A percentile compares a stretch with the other conserved stretches of the same genome.
phyloP scores from a whole-genome alignment of 1,140 invertebrate species.

The Drosophila sulfurigaster region DNA sequence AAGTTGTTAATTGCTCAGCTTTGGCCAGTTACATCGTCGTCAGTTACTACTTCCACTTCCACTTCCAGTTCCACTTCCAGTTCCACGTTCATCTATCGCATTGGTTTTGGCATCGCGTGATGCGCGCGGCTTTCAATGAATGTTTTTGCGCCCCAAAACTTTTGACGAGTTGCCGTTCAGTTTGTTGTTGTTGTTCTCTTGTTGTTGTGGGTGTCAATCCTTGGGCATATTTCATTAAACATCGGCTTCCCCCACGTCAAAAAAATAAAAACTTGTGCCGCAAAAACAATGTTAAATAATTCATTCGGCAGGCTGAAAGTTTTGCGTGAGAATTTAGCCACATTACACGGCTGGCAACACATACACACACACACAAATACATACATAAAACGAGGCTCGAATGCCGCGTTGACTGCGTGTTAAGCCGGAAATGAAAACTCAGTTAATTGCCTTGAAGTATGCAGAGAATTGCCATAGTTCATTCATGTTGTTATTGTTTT shows the following conservation, averaged over 20 bases:
- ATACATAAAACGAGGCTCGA: neutral
- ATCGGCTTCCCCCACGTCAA: neutral
- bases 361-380: neutral
- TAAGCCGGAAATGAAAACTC: constrained; percentile 78
- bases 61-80: neutral
- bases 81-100: no score
- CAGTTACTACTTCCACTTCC: neutral
- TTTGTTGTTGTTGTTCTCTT: constrained; percentile 20
- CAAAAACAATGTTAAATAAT: constrained; percentile 80
- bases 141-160: constrained; percentile 42
- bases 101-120: constrained; percentile 57
- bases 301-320: constrained; percentile 69
- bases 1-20: constrained; percentile 72
- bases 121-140: constrained; percentile 32
- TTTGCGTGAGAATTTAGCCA: constrained; percentile 78
- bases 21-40: constrained; percentile 29
- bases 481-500: constrained; percentile 48
- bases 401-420: constrained; percentile 56
- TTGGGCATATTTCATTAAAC: constrained; percentile 62
- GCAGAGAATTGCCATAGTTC: constrained; percentile 52
- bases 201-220: constrained; percentile 63
- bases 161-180: constrained; percentile 58
- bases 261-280: constrained; percentile 39
- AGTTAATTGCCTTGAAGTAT: constrained; percentile 81
- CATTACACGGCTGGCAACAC: constrained; percentile 56